These are phyloP conservation scores for Sciurus niger DNA, from an alignment of 2,113 vertebrate species.

Conservation along the genomic window DNA sequence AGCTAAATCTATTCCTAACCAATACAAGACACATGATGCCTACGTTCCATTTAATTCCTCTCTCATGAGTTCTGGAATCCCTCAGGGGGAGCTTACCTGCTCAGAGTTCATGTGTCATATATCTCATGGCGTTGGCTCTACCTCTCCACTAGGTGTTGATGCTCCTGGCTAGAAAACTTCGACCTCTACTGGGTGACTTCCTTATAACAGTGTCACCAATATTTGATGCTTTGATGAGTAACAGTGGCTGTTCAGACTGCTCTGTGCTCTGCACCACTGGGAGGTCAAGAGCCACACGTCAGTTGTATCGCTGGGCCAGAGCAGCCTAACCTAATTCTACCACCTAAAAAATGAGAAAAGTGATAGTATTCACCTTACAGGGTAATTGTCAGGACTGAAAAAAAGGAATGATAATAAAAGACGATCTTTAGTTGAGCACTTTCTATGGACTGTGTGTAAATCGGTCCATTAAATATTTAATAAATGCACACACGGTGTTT, in stretches of 20 bases:
- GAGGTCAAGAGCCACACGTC: neutral
- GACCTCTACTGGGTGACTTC: neutral
- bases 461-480: neutral
- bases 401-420: neutral
- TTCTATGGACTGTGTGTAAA: neutral
- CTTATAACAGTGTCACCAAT: too few species aligned
- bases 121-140: neutral
- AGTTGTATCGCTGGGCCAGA: neutral
- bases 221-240: neutral
- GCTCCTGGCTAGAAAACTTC: neutral
- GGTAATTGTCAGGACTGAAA: neutral
- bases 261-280: neutral
- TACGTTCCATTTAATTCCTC: neutral
- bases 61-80: neutral
- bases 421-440: neutral
- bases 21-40: neutral
- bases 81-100: neutral
- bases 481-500: neutral
- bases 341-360: slow-evolving; percentile 14
- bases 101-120: neutral
- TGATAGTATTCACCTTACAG: neutral
- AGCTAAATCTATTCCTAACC: neutral
- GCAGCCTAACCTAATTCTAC: too few species aligned
- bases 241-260: neutral
- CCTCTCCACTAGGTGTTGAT: neutral